Evolutionary conservation across 2,888 invertebrate species (phyloP), one percentile per base, ranked within the genome.

Genomic region (Cephus pulcher): DNA sequence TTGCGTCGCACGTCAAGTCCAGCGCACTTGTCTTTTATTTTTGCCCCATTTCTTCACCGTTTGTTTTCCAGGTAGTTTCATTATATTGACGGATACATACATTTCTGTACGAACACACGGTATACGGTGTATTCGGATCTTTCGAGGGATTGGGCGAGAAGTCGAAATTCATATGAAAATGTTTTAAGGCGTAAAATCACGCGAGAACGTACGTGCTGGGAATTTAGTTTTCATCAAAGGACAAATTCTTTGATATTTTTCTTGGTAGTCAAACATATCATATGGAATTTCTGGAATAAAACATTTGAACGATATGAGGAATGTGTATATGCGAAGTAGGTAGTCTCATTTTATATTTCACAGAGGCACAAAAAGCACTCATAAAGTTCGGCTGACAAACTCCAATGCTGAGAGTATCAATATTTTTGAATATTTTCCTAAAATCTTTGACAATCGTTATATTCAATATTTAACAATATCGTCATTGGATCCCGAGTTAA

Each of bases 1-100:
- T 77, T 35, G 74, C 74, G 68, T 69, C 74, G 23, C 73, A 30
- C 77, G 73, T 73, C 69, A 77, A 69, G 77, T 77, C 77, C 77
- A 74, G 77, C 56, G 74, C 69, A 77, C 77, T 56, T 56, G 9
- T 56, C 15, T 40, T 15, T 40, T 15, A 9, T 56, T 56, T 56
- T 56, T 56, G 6, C 9, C 15, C 56, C 56, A 9, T 56, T 56
- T 56, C 56, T 23, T 56, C 56, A 9, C 56, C 23, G 56, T 9
- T 23, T 56, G 56, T 23, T 56, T 56, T 23, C 56, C 56, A 23
- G 56, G 15, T 56, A 56, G 6, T 56, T 56, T 56, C 9, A 9
- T 23, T 9, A 56, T 23, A 23, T 56, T 23, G 0, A 56, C 56
- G 56, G 1, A 56, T 9, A 23, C 56, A 23, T 56, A 56, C 23